phyloP scores from a whole-genome alignment of 2,113 vertebrate species.

The Megaceryle maxima region DNA sequence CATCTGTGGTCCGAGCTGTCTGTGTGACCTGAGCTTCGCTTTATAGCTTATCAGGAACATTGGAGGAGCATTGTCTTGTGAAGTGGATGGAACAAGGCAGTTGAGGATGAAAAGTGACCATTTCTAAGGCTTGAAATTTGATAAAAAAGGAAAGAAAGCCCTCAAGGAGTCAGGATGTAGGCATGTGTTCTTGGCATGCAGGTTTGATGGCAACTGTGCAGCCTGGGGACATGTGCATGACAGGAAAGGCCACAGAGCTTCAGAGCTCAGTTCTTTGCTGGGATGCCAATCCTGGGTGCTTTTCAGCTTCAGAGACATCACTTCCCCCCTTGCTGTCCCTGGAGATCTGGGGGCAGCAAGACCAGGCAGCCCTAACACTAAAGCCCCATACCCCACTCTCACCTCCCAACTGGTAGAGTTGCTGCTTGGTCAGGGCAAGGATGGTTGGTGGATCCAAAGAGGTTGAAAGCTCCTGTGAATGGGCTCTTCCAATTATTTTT shows the following conservation, averaged over 20 bases:
- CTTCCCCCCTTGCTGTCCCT: neutral
- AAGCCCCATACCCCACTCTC: fast-evolving
- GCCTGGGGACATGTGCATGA: fast-evolving
- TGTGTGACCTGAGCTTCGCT: neutral
- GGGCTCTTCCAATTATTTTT: neutral
- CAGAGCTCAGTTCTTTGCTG: neutral
- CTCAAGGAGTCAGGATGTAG: neutral
- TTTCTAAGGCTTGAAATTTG: neutral
- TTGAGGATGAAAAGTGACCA: neutral
- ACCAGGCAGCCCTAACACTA: neutral
- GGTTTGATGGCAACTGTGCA: neutral
- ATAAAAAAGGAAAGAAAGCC: neutral
- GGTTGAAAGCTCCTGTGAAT: neutral
- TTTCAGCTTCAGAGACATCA: neutral
- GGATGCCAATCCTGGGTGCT: neutral
- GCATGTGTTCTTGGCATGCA: neutral
- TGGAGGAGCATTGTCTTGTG: neutral
- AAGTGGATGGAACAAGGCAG: neutral
- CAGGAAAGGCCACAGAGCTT: neutral
- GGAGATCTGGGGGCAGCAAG: neutral
- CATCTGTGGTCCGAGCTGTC: neutral
- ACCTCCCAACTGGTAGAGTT: neutral
- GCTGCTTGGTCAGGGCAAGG: neutral
- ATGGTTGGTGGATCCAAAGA: neutral
- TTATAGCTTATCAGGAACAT: neutral